These are phyloP conservation scores for Chloroceryle amazona DNA, from an alignment of 2,797 vertebrate genomes.

Conservation along the genomic window DNA sequence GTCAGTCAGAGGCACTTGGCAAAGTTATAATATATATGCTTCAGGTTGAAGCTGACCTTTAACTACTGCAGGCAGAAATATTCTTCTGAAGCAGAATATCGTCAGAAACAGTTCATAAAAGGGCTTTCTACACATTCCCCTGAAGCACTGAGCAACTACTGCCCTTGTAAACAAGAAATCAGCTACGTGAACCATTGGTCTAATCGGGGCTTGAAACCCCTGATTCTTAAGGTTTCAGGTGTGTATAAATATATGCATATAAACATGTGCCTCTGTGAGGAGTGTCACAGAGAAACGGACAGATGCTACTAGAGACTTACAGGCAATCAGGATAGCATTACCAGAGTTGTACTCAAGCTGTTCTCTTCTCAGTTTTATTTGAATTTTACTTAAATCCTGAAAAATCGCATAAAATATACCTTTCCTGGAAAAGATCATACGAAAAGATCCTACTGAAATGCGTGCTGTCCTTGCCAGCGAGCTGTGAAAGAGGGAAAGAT, in stretches of 20 bases:
- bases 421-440: conserved; percentile 45
- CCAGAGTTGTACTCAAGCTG: background rate
- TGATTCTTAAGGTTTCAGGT: background rate
- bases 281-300: background rate
- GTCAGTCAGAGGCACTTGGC: background rate
- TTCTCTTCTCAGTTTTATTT: conserved; percentile 42
- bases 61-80: background rate
- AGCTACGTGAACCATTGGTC: background rate
- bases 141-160: background rate
- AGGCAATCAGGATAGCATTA: background rate
- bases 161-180: background rate
- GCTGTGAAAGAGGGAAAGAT: conserved; percentile 16
- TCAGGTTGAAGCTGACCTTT: conserved; percentile 21
- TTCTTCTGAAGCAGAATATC: background rate
- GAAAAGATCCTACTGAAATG: conserved; percentile 32
- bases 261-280: fast-evolving
- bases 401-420: conserved; percentile 28
- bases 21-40: background rate
- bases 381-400: conserved; percentile 17
- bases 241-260: background rate
- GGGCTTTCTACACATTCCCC: background rate
- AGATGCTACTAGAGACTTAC: background rate
- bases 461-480: conserved; percentile 42
- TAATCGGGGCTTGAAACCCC: background rate
- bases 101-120: background rate